A percentile compares a stretch with the other conserved stretches of the same genome.
phyloP scores from a whole-genome alignment of 2,888 invertebrate genomes.

The Molorchus minor region DNA sequence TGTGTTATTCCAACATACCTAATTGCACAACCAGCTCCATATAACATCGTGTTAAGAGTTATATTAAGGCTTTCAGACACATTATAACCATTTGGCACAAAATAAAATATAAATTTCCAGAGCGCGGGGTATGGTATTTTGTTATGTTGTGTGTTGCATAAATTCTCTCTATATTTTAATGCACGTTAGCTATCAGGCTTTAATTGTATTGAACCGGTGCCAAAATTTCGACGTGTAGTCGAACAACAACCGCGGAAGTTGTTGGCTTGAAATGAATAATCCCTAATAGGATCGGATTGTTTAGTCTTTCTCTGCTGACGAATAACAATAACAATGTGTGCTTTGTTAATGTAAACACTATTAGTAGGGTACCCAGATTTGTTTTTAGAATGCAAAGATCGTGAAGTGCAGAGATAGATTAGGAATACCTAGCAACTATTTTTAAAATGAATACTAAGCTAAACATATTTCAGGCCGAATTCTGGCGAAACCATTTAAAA shows the following conservation, averaged over 20 bases:
- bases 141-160: conserved; percentile 24
- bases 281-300: conserved; percentile 44
- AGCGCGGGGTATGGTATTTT: conserved; percentile 8
- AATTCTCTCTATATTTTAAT: conserved; percentile 27
- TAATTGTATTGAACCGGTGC: conserved; percentile 33
- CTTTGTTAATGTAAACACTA: conserved; percentile 37
- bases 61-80: conserved; percentile 22
- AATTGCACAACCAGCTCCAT: conserved; percentile 8
- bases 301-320: conserved; percentile 47
- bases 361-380: conserved; percentile 18
- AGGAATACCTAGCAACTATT: too few relatives aligned
- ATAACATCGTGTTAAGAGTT: conserved; percentile 16
- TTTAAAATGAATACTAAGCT: too few relatives aligned
- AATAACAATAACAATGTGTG: conserved; percentile 32
- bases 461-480: too few relatives aligned
- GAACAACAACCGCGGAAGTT: conserved; percentile 41
- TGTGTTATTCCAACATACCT: conserved; percentile 3
- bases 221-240: conserved; percentile 22
- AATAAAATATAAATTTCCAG: conserved; percentile 25
- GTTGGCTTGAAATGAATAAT: conserved; percentile 38
- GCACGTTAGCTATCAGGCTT: conserved; percentile 24
- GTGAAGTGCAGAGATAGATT: too few relatives aligned
- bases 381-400: too few relatives aligned
- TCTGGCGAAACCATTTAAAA: too few relatives aligned
- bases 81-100: conserved; percentile 33